Evolutionary conservation across 2,797 vertebrate genomes (phyloP).

Genomic region (Gymnoscopelus microlampas): DNA sequence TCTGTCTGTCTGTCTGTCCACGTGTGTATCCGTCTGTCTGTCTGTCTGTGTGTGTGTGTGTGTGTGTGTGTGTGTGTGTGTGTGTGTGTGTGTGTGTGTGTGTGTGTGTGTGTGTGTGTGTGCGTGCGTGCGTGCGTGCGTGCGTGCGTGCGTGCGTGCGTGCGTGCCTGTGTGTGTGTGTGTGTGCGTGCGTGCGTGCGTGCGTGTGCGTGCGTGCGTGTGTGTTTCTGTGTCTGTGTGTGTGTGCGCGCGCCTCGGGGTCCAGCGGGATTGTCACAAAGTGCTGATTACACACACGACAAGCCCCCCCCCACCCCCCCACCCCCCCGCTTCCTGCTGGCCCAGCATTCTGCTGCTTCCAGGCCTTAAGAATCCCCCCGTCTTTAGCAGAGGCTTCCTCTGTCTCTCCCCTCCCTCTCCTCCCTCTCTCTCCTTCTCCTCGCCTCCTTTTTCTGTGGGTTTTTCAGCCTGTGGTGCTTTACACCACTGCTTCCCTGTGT

Average conservation of each 20-base stretch:
- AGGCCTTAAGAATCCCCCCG: slow-evolving; percentile 76
- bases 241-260: slow-evolving; percentile 64
- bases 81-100: slow-evolving; percentile 58
- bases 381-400: slow-evolving; percentile 54
- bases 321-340: slow-evolving; percentile 77
- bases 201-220: background rate
- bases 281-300: slow-evolving; percentile 84
- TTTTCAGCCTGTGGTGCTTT: slow-evolving; percentile 62
- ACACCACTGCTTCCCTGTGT: slow-evolving; percentile 33
- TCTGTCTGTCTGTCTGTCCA: background rate
- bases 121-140: slow-evolving; percentile 7
- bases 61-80: background rate
- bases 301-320: slow-evolving; percentile 39
- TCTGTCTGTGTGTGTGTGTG: slow-evolving; percentile 62
- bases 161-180: slow-evolving; percentile 3
- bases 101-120: background rate
- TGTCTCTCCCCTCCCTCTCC: slow-evolving; percentile 36
- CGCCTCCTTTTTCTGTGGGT: slow-evolving; percentile 32
- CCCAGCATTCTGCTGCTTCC: slow-evolving; percentile 80
- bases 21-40: slow-evolving; percentile 59
- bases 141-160: slow-evolving; percentile 47
- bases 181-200: slow-evolving; percentile 50
- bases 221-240: slow-evolving; percentile 22
- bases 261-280: slow-evolving; percentile 79
- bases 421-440: slow-evolving; percentile 6